Conservation (phyloP, 1,140 invertebrate species). For the Ceratoteleas bidentatus region DNA sequence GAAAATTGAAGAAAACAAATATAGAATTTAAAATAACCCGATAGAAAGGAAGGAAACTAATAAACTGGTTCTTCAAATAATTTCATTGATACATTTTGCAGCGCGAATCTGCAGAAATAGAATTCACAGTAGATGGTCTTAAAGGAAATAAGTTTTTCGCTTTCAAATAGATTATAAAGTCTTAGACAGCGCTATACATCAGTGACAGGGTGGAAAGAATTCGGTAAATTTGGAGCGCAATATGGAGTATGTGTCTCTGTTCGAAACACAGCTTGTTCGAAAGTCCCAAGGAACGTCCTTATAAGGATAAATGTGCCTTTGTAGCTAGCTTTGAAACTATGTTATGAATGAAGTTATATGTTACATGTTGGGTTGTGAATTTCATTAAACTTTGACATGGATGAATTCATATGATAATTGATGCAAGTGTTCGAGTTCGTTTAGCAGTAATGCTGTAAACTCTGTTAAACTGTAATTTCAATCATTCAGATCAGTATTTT, state of each 20-base stretch:
- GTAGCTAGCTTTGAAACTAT: slow-evolving; percentile 20
- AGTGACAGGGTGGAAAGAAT: not conserved
- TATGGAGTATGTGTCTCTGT: not conserved
- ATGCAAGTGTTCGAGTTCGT: not conserved
- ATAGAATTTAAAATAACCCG: too few relatives aligned
- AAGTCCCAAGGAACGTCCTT: not conserved
- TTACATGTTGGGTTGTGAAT: slow-evolving; percentile 19
- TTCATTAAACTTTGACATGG: not conserved
- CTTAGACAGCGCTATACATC: not conserved
- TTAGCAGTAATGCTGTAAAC: too few relatives aligned
- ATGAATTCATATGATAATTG: slow-evolving; percentile 1
- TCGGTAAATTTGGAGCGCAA: not conserved
- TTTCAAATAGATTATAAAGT: too few relatives aligned
- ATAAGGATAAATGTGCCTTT: slow-evolving; percentile 14
- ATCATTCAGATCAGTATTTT: too few relatives aligned
- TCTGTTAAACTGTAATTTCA: too few relatives aligned
- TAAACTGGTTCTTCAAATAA: too few relatives aligned
- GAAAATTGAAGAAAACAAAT: too few relatives aligned
- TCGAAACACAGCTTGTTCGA: not conserved
- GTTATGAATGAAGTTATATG: slow-evolving; percentile 19
- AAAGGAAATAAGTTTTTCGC: too few relatives aligned
- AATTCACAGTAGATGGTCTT: too few relatives aligned
- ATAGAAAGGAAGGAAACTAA: too few relatives aligned
- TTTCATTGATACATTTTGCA: too few relatives aligned
- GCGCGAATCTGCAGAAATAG: too few relatives aligned